These are phyloP conservation scores for Volucella zonaria DNA, from an alignment of 2,888 invertebrate species.

Conservation along the genomic window DNA sequence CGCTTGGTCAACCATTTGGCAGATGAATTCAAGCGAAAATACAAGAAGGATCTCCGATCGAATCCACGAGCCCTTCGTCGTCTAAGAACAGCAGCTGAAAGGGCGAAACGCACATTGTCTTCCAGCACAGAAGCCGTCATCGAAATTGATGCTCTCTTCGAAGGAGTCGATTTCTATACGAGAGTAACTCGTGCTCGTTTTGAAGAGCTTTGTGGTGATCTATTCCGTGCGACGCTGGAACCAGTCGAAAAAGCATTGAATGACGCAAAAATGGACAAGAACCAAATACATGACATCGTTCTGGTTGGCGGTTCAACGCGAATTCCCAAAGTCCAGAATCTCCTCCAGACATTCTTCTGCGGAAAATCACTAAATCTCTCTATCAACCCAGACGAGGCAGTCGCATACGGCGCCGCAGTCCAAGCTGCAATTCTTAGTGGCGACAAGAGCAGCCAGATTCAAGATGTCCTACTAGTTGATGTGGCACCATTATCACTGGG, in stretches of 20 bases:
- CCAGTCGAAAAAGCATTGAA: slow-evolving; percentile 91
- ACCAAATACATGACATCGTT: slow-evolving; percentile 90
- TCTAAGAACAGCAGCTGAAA: slow-evolving; percentile 89
- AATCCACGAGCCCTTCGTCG: slow-evolving; percentile 88
- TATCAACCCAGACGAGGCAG: slow-evolving; percentile 92
- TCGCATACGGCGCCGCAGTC: slow-evolving; percentile 90
- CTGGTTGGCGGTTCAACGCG: slow-evolving; percentile 92
- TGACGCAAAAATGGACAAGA: slow-evolving; percentile 91
- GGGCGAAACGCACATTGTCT: slow-evolving; percentile 90
- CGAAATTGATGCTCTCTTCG: slow-evolving; percentile 89
- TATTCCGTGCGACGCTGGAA: slow-evolving; percentile 88
- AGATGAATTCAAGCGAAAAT: slow-evolving; percentile 92
- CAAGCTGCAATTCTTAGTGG: slow-evolving; percentile 89
- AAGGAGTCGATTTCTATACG: slow-evolving; percentile 89
- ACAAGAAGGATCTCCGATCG: slow-evolving; percentile 86
- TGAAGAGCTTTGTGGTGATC: slow-evolving; percentile 88
- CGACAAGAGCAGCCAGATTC: slow-evolving; percentile 88
- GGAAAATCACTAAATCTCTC: slow-evolving; percentile 88
- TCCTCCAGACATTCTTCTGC: slow-evolving; percentile 90
- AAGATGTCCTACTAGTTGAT: slow-evolving; percentile 88
- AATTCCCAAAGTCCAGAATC: slow-evolving; percentile 90
- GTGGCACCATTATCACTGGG: slow-evolving; percentile 88
- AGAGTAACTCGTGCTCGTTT: slow-evolving; percentile 89
- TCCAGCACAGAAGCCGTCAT: slow-evolving; percentile 90
- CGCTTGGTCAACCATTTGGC: slow-evolving; percentile 93